phyloP scores from a whole-genome alignment of 1,140 invertebrate genomes.

The Trichoplusia ni region DNA sequence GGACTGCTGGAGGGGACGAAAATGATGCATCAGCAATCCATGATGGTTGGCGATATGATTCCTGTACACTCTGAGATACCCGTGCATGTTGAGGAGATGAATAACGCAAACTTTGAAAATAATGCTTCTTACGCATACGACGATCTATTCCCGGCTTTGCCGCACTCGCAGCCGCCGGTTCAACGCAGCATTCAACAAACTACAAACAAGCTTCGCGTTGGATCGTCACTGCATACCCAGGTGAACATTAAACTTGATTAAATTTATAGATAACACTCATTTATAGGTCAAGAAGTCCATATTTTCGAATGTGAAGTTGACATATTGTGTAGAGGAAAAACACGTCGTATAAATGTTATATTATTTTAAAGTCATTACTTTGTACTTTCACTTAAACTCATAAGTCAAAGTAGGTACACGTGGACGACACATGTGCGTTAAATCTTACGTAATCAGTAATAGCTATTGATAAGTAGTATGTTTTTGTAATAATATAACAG shows the following conservation, averaged over 20 bases:
- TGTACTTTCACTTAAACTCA: too few species aligned
- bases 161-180: constrained; percentile 85
- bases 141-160: constrained; percentile 95
- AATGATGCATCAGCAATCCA: constrained; percentile 91
- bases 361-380: too few species aligned
- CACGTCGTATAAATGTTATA: too few species aligned
- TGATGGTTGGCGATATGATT: constrained; percentile 87
- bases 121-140: constrained; percentile 88
- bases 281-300: too few species aligned
- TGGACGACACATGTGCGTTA: background rate
- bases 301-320: too few species aligned
- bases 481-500: constrained; percentile 21
- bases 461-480: constrained; percentile 9
- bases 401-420: background rate
- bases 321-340: too few species aligned
- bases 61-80: constrained; percentile 72
- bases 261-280: too few species aligned
- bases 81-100: constrained; percentile 68
- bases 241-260: constrained; percentile 69
- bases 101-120: constrained; percentile 79
- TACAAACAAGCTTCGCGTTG: constrained; percentile 89
- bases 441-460: constrained; percentile 23
- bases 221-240: constrained; percentile 92
- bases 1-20: constrained; percentile 86
- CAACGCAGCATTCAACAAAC: constrained; percentile 82